Evolutionary conservation across 2,888 invertebrate genomes (phyloP), one percentile per base, ranked within the genome.

Genomic region (Congeria kusceri): DNA sequence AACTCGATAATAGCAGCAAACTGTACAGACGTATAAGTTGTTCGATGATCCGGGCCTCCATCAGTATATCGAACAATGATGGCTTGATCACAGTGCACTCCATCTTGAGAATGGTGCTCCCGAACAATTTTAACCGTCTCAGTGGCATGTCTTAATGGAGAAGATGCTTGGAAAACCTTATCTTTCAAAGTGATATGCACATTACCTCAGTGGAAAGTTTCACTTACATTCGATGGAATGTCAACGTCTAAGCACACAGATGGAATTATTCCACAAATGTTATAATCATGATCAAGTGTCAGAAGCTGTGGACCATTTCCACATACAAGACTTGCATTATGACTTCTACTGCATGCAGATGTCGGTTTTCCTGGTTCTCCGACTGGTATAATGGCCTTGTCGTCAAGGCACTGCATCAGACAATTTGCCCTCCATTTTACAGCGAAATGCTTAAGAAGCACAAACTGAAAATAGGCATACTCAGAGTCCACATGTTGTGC

Each of bases 151-250:
- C 84, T 23, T 25, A 47, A 0, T 23, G 81, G 59, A 15, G 29
- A 29, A 3, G 80, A 84, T 9, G 75, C 65, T 29, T 77, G 28
- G 23, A 85, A 79, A 11, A 78, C 63, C 25, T 83, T 79, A 27
- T 81, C 83, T 58, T 85, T 85, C n/a, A 81, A 29, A 25, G 81
- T 85, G 1, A 85, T 74, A 65, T 77, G 71, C 2, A 84, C 47
- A 23, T 28, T 57, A 9, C 85, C 85, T 28, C 56, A 5, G 39
- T 82, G 82, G 59, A 85, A 85, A 4, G 46, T 58, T 7, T 80
- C 78, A 23, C 11, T 3, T 15, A 13, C 1, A 57, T 53, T 25
- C 11, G 68, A 70, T 18, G 82, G 85, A 20, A 85, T 77, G 1
- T 80, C 76, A n/a, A 75, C 23, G 0, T 1, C 0, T 1, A 75